Evolutionary conservation across 2,113 vertebrate genomes (phyloP).

Genomic region (Elanus axillaris): DNA sequence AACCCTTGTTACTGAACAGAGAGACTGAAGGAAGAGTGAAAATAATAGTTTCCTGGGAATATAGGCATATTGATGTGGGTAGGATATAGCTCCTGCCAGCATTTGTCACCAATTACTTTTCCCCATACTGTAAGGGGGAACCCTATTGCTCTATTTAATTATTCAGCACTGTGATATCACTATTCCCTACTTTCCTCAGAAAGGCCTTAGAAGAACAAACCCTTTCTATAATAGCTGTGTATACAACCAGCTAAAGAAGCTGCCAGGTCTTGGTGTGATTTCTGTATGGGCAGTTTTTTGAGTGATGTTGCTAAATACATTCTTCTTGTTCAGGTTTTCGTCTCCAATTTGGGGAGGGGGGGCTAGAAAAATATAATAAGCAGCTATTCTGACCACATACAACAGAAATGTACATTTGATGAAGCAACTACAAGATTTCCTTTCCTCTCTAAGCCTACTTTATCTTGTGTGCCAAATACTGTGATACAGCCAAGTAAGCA

Average conservation of each 20-base stretch:
- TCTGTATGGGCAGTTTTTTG: background rate
- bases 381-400: background rate
- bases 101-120: conserved; percentile 1
- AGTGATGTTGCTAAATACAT: background rate
- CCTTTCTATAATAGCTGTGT: background rate
- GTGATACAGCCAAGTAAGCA: background rate
- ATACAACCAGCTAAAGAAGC: background rate
- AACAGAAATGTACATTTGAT: background rate
- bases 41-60: background rate
- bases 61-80: background rate
- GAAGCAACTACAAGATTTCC: background rate
- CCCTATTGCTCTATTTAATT: background rate
- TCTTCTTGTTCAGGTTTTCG: background rate
- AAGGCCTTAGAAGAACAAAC: background rate
- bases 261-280: background rate
- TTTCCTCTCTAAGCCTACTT: background rate
- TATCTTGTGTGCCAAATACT: background rate
- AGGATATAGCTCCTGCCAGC: background rate
- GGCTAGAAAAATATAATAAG: background rate
- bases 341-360: background rate
- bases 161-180: background rate
- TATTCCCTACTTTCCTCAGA: background rate
- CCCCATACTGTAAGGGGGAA: background rate
- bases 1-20: background rate
- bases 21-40: background rate